phyloP scores from a whole-genome alignment of 2,113 vertebrate genomes.

The Ranitomeya variabilis region DNA sequence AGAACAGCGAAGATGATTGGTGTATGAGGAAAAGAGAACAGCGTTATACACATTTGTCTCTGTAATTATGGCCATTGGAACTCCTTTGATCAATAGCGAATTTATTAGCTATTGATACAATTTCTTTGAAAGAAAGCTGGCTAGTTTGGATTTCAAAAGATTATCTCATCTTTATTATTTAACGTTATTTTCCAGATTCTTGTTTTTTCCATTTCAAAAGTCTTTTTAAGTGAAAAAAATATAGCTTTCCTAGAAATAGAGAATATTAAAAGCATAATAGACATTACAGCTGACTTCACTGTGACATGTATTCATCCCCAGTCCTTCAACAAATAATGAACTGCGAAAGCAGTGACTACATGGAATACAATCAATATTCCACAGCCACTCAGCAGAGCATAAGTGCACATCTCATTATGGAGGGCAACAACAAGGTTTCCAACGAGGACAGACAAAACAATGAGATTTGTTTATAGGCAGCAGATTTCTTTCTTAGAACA shows the following conservation, averaged over 20 bases:
- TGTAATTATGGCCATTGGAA: too few species aligned
- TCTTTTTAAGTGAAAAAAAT: neutral
- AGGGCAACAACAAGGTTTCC: conserved; percentile 29
- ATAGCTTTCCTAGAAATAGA: neutral
- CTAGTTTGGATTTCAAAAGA: too few species aligned
- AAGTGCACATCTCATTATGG: conserved; percentile 13
- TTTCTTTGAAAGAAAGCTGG: too few species aligned
- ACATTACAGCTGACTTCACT: neutral
- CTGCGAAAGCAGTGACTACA: conserved; percentile 12
- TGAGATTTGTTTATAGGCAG: conserved; percentile 1
- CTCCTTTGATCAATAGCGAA: too few species aligned
- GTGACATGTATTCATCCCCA: neutral
- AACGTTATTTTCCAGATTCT: too few species aligned
- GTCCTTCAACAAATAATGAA: conserved; percentile 4
- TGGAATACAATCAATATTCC: conserved; percentile 36
- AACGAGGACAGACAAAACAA: neutral
- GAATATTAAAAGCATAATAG: neutral
- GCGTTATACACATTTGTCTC: too few species aligned
- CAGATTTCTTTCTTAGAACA: neutral
- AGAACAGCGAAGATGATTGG: too few species aligned
- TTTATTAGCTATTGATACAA: too few species aligned
- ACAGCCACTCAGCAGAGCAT: conserved; percentile 22
- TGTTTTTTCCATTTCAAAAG: neutral
- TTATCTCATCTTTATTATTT: too few species aligned
- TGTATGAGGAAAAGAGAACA: too few species aligned